Percentiles rank a stretch among this genome's conserved stretches.
Conservation (phyloP, 2,113 vertebrate genomes). For the Pithys albifrons region DNA sequence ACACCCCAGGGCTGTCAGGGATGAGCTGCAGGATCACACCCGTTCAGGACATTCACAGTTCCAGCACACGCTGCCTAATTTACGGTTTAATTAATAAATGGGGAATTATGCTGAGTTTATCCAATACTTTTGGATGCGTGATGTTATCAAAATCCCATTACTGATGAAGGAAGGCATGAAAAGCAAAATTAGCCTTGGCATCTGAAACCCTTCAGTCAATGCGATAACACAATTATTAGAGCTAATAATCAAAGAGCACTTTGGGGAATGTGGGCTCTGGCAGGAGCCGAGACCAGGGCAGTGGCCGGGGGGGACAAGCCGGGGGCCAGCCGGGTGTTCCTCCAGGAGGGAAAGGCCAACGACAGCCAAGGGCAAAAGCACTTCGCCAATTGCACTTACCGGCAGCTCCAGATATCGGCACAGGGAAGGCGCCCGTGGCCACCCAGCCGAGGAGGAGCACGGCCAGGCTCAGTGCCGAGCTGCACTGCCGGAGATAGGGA, state of each 20-base stretch:
- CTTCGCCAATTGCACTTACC: neutral
- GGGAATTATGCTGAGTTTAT: constrained; percentile 49
- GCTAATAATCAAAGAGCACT: constrained; percentile 36
- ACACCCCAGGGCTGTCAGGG: neutral
- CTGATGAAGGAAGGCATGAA: constrained; percentile 38
- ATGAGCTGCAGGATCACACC: neutral
- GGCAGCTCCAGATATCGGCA: neutral
- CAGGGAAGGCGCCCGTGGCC: neutral
- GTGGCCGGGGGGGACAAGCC: fast-evolving
- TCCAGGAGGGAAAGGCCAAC: neutral
- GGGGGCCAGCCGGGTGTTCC: neutral
- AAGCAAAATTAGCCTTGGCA: constrained; percentile 55
- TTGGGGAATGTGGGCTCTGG: neutral
- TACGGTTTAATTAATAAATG: constrained; percentile 60
- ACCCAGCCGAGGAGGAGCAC: neutral
- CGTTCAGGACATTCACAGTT: neutral
- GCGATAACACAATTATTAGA: constrained; percentile 48
- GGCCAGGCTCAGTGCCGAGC: neutral
- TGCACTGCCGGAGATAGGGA: neutral
- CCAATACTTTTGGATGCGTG: constrained; percentile 23
- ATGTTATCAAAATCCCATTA: constrained; percentile 68
- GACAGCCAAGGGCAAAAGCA: neutral
- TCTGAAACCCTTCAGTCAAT: constrained; percentile 25
- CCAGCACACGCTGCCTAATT: neutral
- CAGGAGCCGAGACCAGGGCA: neutral